phyloP scores from a whole-genome alignment of 2,888 invertebrate species.

The Lagria hirta region DNA sequence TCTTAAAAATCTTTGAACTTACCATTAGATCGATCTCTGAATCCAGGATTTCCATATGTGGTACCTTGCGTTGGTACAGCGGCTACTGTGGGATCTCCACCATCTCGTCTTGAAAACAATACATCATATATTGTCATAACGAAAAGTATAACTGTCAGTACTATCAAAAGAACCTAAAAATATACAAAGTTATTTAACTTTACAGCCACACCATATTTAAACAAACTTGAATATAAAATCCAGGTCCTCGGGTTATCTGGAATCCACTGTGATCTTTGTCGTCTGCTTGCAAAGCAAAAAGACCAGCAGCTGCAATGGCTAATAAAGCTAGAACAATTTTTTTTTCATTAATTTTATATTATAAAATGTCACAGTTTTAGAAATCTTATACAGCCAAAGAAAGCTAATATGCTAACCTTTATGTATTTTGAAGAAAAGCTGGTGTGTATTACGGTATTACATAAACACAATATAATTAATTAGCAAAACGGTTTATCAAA shows the following conservation, averaged over 20 bases:
- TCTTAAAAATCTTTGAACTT: no score
- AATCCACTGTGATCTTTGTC: constrained; percentile 72
- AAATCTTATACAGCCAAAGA: no score
- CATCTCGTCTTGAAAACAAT: constrained; percentile 71
- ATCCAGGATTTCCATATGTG: constrained; percentile 85
- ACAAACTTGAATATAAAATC: constrained; percentile 83
- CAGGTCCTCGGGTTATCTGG: constrained; percentile 74
- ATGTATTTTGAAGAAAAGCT: no score
- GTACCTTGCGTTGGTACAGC: constrained; percentile 63
- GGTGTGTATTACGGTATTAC: no score
- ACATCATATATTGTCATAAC: constrained; percentile 80
- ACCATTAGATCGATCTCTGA: constrained; percentile 67
- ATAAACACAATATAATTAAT: no score
- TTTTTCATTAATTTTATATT: no score
- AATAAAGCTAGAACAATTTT: constrained; percentile 66
- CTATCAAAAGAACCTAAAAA: constrained; percentile 75
- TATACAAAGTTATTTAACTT: not conserved
- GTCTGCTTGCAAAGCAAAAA: constrained; percentile 85
- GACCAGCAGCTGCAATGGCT: constrained; percentile 76
- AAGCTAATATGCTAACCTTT: no score
- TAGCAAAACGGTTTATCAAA: no score
- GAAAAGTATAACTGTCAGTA: constrained; percentile 72
- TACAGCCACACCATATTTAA: not conserved
- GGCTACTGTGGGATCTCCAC: constrained; percentile 73
- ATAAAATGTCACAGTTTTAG: no score